Percentiles rank a stretch among this genome's conserved stretches.
Evolutionary conservation across 2,797 vertebrate genomes (phyloP).

Genomic region (Miichthys miiuy): DNA sequence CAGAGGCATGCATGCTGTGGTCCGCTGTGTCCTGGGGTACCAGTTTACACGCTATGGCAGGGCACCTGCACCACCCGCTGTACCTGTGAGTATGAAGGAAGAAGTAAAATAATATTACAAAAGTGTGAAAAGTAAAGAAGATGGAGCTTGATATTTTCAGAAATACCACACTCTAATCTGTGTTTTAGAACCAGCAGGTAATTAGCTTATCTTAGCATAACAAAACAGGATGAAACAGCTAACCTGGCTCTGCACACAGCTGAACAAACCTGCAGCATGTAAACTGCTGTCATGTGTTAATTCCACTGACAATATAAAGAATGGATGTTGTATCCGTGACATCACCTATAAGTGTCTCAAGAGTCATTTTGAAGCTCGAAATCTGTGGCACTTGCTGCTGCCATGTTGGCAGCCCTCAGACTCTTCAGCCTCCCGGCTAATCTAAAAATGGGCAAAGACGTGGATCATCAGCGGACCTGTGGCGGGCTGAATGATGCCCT

Average conservation of each 20-base stretch:
- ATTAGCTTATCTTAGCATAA: background rate
- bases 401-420: too few relatives aligned
- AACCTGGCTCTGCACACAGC: too few relatives aligned
- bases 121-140: background rate
- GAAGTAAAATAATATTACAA: background rate
- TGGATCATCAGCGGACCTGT: too few relatives aligned
- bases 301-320: background rate
- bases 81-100: constrained; percentile 69
- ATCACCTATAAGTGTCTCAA: too few relatives aligned
- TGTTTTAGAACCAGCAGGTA: background rate
- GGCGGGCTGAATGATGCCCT: too few relatives aligned
- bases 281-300: background rate
- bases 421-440: too few relatives aligned
- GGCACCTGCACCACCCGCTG: constrained; percentile 66
- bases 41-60: constrained; percentile 79
- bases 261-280: too few relatives aligned
- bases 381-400: too few relatives aligned
- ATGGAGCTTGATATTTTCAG: background rate
- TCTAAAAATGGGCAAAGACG: too few relatives aligned
- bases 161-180: background rate
- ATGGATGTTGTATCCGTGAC: too few relatives aligned
- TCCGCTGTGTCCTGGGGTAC: constrained; percentile 88
- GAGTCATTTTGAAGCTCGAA: too few relatives aligned
- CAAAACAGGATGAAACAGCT: too few relatives aligned
- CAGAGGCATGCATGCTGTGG: constrained; percentile 89